Evolutionary conservation across 2,113 vertebrate genomes (phyloP), one percentile per base, ranked within the genome.

Genomic region (Uria aalge): DNA sequence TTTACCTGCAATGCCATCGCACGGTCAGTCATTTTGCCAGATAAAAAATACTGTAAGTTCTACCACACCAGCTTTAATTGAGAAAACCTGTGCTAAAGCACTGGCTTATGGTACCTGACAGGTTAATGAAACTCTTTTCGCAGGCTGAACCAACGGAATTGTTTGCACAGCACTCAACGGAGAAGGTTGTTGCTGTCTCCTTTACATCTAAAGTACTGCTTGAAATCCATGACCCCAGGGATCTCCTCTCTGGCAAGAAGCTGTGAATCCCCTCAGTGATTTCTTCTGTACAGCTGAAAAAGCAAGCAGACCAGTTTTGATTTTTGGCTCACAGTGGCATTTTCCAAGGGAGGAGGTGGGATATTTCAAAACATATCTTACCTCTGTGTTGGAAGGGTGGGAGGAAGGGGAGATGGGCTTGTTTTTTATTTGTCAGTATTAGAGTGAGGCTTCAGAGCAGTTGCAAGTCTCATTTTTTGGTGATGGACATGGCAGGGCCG

Each of bases 131-230:
- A 62, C 90, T 94, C 19, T 94, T 97, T 55, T 98, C 53, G 22
- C 99, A 99, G 78, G 97, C 91, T 4, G 80, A 96, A 48, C 98
- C 98, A 0, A 96, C 59, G 6, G 96, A 94, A 95, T 99, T 99
- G 30, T 91, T 95, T 8, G 98, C 96, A 57, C 99, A 99, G 88
- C 99, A 99, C 90, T 94, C 97, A 64, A 99, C 27, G 0, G 63
- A 96, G 79, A 97, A 74, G 15, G 82, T 72, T 34, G 88, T 26
- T 41, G 94, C 18, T 19, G 75, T 57, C 41, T 97, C 74, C 2
- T 55, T 74, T 78, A 89, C 52, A 13, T 90, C 83, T 62, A 99
- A 84, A 22, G 79, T 96, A 60, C 98, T 98, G 56, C 74, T 97
- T 8, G 98, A 97, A 21, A 45, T 87, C 98, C 98, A 99, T 1